Evolutionary conservation across 2,888 invertebrate species (phyloP), one percentile per base, ranked within the genome.

Genomic region (Adelphocoris suturalis): DNA sequence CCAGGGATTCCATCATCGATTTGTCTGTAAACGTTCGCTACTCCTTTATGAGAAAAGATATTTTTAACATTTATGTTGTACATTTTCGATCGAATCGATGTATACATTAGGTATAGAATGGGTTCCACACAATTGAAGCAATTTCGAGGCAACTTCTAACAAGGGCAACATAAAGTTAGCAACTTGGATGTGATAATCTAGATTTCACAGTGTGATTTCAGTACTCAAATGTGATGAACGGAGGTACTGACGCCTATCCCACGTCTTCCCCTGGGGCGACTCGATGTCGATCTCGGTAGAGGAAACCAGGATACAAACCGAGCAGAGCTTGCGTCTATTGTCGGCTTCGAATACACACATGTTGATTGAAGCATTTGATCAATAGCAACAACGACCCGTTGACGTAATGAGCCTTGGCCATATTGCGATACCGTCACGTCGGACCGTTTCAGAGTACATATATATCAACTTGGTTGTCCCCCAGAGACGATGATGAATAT

Each of bases 341-440:
- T 68, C 23, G 23, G n/a, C 19, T 11, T 23, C 23, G 68, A 23
- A 23, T 68, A 27, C 23, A 27, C 23, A 19, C 23, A 11, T 68
- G 68, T 68, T 68, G 68, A 68, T 68, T 68, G 68, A 68, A 68
- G 68, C 61, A 61, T 61, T 68, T 68, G 68, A 27, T 68, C 68
- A 68, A 68, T 68, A 23, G 23, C 27, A 23, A 12, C 68, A 68
- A 16, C 61, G 23, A 27, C 23, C 23, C 12, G 7, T 23, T 23
- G 19, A 11, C 23, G 68, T 68, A 68, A 68, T 68, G 68, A 68
- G 23, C 23, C 68, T 11, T 52, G 52, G 52, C 16, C 52, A 52
- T 52, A 16, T 14, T 52, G 52, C 14, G 52, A 52, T 52, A 13
- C 52, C 52, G 11, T 52, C 52, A 52, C 16, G 52, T 4, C 37